Evolutionary conservation across 2,113 vertebrate species (phyloP).

Genomic region (Hyperoodon ampullatus): DNA sequence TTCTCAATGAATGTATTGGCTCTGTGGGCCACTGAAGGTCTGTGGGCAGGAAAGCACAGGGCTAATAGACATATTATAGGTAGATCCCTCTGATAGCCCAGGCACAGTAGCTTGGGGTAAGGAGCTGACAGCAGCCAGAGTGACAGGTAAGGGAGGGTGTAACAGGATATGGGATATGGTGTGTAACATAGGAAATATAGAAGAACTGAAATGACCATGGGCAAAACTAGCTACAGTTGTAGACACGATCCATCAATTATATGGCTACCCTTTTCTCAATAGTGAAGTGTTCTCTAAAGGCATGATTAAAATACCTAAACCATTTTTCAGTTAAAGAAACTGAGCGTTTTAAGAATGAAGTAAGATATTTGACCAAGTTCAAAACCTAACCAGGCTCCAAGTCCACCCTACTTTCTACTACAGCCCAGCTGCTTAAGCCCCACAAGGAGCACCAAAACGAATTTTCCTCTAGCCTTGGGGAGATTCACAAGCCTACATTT

Average conservation of each 20-base stretch:
- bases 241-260: neutral
- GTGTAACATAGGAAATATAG: neutral
- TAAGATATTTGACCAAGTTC: neutral
- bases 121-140: neutral
- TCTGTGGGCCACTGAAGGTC: neutral
- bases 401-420: neutral
- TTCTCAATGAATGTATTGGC: neutral
- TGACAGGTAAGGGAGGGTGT: neutral
- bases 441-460: neutral
- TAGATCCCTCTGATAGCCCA: neutral
- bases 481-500: constrained; percentile 42
- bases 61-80: neutral
- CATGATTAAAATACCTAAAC: neutral
- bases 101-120: neutral
- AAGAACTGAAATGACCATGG: neutral
- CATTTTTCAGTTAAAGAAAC: neutral
- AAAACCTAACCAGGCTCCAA: neutral
- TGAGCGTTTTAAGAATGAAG: neutral
- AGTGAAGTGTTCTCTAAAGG: neutral
- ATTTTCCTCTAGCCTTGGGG: neutral
- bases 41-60: neutral
- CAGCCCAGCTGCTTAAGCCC: neutral
- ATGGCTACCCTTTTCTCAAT: neutral
- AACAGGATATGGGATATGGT: neutral
- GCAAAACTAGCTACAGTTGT: neutral